Evolutionary conservation across 2,888 invertebrate genomes (phyloP).

Genomic region (Andrena trimmerana): DNA sequence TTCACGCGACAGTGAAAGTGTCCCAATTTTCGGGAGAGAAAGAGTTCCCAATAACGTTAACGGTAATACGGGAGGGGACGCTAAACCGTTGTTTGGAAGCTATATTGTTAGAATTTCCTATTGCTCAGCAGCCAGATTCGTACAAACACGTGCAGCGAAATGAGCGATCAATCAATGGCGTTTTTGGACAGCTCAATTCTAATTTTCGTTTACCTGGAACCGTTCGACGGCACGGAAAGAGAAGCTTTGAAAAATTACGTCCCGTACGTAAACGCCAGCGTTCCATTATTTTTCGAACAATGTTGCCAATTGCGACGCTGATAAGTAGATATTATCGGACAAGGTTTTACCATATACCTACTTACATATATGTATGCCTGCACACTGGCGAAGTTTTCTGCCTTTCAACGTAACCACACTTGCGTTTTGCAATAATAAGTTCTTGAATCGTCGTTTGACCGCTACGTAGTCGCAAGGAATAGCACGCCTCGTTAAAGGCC

Average conservation of each 20-base stretch:
- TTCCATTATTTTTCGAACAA: not conserved
- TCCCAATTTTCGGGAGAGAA: constrained; percentile 68
- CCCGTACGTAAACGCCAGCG: too few relatives aligned
- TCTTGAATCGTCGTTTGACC: constrained; percentile 44
- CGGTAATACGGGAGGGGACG: constrained; percentile 31
- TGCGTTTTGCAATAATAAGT: constrained; percentile 60
- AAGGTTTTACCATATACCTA: constrained; percentile 14
- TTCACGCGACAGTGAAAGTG: constrained; percentile 74
- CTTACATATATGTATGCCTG: not conserved
- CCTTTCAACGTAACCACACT: constrained; percentile 40
- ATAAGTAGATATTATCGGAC: constrained; percentile 48
- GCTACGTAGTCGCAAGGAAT: constrained; percentile 53
- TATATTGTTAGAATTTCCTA: constrained; percentile 16
- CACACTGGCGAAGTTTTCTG: constrained; percentile 25
- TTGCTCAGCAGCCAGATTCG: not conserved
- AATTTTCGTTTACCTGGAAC: not conserved
- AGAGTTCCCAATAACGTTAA: constrained; percentile 64
- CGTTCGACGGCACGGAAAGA: not conserved
- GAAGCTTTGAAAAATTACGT: not conserved
- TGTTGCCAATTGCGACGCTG: constrained; percentile 37
- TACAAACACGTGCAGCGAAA: constrained; percentile 10
- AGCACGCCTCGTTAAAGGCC: constrained; percentile 59
- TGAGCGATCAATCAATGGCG: constrained; percentile 8
- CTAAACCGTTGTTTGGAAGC: constrained; percentile 40
- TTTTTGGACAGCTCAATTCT: not conserved